Evolutionary conservation across 2,888 invertebrate genomes (phyloP).

Genomic region (Aphrophora alni): DNA sequence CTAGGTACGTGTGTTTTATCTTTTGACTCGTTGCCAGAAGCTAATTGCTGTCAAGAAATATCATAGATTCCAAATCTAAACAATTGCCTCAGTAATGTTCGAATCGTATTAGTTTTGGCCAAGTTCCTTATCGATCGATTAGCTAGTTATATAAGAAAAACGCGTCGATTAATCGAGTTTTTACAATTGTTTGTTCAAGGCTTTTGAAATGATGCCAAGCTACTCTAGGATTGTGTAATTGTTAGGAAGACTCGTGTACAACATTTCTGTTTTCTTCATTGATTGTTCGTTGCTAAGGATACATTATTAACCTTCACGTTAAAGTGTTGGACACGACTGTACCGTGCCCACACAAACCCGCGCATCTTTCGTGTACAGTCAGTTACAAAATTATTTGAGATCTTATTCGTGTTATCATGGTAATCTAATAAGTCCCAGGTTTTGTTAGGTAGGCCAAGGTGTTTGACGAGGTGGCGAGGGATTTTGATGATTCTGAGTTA

Average conservation of each 20-base stretch:
- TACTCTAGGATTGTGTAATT: neutral
- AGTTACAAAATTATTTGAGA: neutral
- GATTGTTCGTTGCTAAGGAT: neutral
- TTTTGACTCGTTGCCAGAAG: neutral
- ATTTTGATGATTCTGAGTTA: too few species aligned
- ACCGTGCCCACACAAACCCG: slow-evolving; percentile 9
- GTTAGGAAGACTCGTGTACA: neutral
- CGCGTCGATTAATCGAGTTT: neutral
- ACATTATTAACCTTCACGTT: neutral
- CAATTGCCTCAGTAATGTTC: neutral
- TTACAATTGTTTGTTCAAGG: slow-evolving; percentile 9
- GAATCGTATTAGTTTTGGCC: neutral
- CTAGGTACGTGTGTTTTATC: too few species aligned
- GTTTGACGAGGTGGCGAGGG: too few species aligned
- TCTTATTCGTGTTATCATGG: neutral
- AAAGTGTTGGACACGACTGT: neutral
- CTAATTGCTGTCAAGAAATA: neutral
- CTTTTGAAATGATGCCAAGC: neutral
- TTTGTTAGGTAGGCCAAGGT: too few species aligned
- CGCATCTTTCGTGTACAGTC: slow-evolving; percentile 1
- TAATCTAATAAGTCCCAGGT: neutral
- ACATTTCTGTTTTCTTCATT: neutral
- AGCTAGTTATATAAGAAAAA: neutral
- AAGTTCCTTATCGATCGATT: neutral
- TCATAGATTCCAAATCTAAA: neutral